Evolutionary conservation across 2,113 vertebrate genomes (phyloP), one percentile per base, ranked within the genome.

Genomic region (Tychaedon coryphoeus): DNA sequence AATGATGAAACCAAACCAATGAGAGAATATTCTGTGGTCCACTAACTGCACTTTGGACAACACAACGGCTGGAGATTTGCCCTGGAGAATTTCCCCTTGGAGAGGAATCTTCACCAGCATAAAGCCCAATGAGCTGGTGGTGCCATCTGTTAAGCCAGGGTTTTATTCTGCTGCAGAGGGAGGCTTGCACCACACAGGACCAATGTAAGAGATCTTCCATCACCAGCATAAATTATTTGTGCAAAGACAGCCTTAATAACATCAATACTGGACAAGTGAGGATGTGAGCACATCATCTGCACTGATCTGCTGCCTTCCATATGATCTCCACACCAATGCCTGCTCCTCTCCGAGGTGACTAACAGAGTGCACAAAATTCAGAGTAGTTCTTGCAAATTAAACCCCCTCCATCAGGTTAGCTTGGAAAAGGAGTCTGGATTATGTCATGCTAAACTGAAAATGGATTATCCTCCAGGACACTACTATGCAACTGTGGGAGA

Each of bases 51-150:
- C 95, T 92, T 92, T 69, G 79, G 3, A 3, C 79, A 77, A 83
- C 48, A 83, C 76, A 88, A 14, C 28, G 79, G 51, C 5, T 78
- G 69, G 88, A 92, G 57, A 92, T 91, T 50, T 53, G 86, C 84
- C 94, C 93, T 85, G 38, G 57, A 95, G 90, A 96, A 94, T 69
- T 58, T 90, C 64, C 67, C 93, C 79, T 78, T 72, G 43, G 54
- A 94, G 67, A 10, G 20, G 60, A 92, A 77, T 74, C 94, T 90
- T 86, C 82, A 86, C 88, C 90, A 94, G 67, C 56, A 40, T 29
- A 90, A 95, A 92, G 61, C 48, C 69, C 78, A 92, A 95, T 0
- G 22, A 92, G 75, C 51, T 90, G 86, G 67, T 88, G 71, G 78
- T 71, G 42, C 93, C 88, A 94, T 94, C 93, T 96, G 90, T 83